Percentiles rank a stretch among this genome's conserved stretches.
phyloP scores from a whole-genome alignment of 2,113 vertebrate genomes.

The Gambusia holbrooki region DNA sequence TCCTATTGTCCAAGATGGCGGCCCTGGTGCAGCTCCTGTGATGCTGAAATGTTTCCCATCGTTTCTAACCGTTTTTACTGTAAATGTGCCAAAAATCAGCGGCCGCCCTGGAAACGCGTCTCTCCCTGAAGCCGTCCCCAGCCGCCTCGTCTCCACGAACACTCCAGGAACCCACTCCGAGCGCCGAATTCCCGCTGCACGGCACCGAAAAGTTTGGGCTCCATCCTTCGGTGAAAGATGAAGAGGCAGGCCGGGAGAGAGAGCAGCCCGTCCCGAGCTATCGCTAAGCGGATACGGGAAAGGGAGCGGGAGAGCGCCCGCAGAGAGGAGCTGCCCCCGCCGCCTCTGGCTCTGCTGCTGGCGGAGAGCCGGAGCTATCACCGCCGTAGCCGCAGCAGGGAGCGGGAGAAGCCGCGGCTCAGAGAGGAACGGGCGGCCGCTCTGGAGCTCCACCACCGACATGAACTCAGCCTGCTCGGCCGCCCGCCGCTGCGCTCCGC shows the following conservation, averaged over 20 bases:
- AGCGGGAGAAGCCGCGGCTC: constrained; percentile 84
- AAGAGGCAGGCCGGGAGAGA: constrained; percentile 92
- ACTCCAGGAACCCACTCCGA: constrained; percentile 7
- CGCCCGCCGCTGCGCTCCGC: constrained; percentile 70
- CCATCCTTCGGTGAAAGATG: constrained; percentile 78
- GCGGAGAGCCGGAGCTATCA: constrained; percentile 80
- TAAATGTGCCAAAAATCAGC: background rate
- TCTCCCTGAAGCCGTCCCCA: constrained; percentile 11
- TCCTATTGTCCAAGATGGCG: constrained; percentile 99
- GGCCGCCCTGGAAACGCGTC: background rate
- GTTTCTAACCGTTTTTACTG: constrained; percentile 41
- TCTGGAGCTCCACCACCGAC: constrained; percentile 82
- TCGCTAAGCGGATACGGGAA: constrained; percentile 83
- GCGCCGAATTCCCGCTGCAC: constrained; percentile 51
- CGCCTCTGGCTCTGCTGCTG: constrained; percentile 77
- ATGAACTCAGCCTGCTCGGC: constrained; percentile 73
- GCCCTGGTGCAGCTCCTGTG: constrained; percentile 75
- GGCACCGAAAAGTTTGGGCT: constrained; percentile 72
- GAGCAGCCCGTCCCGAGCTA: constrained; percentile 83
- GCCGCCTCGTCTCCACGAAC: constrained; percentile 13
- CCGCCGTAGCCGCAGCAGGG: constrained; percentile 80
- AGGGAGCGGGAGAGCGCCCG: constrained; percentile 83
- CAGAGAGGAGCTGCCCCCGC: constrained; percentile 77
- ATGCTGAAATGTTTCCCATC: constrained; percentile 77
- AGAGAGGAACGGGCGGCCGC: constrained; percentile 79